phyloP scores from a whole-genome alignment of 2,888 invertebrate genomes.

The Crossocerus cetratus region DNA sequence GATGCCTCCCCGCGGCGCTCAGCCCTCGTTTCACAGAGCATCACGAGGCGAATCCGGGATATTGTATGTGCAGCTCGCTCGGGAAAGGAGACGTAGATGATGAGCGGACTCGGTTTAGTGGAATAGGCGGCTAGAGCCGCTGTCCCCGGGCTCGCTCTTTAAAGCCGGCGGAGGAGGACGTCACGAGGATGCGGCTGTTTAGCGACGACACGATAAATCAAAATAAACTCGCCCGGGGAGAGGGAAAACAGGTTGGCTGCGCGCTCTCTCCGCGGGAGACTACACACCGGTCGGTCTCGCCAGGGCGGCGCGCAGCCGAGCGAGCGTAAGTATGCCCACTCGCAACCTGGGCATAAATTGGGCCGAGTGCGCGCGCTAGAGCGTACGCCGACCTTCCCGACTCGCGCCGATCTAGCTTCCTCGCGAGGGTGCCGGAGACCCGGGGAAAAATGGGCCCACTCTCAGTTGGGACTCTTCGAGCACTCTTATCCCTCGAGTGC shows the following conservation, averaged over 20 bases:
- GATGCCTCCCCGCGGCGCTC: background rate
- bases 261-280: slow-evolving; percentile 69
- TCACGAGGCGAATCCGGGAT: too few species aligned
- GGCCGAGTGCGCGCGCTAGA: background rate
- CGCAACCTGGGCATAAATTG: background rate
- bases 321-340: too few species aligned
- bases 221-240: slow-evolving; percentile 65
- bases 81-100: too few species aligned
- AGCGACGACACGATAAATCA: slow-evolving; percentile 73
- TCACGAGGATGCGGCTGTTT: slow-evolving; percentile 74
- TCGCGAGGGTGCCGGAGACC: too few species aligned
- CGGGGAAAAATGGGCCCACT: too few species aligned
- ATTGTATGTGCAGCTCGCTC: too few species aligned
- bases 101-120: background rate
- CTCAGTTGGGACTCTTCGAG: too few species aligned
- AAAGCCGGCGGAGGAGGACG: slow-evolving; percentile 36
- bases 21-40: too few species aligned
- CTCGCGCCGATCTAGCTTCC: background rate
- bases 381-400: slow-evolving; percentile 1
- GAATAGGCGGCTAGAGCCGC: slow-evolving; percentile 1
- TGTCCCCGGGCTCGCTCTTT: slow-evolving; percentile 5
- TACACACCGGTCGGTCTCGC: slow-evolving; percentile 46
- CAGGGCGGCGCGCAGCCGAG: slow-evolving; percentile 3
- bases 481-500: too few species aligned
- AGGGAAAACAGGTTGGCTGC: slow-evolving; percentile 69